A percentile compares a stretch with the other conserved stretches of the same genome.
Evolutionary conservation across 2,797 vertebrate species (phyloP).

Genomic region (Ceryle rudis): DNA sequence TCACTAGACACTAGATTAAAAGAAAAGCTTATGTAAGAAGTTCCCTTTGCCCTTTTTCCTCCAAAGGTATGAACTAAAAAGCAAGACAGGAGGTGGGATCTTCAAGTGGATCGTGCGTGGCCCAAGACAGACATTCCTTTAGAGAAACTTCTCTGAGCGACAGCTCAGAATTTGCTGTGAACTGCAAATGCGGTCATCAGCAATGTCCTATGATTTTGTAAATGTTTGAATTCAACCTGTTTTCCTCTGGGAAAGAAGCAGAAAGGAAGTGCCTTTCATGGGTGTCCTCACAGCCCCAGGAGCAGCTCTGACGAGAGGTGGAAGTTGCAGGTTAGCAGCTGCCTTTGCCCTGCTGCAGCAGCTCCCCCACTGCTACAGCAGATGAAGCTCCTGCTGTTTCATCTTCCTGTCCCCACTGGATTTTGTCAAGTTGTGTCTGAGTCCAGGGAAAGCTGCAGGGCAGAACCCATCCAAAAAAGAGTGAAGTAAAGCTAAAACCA

Average conservation of each 20-base stretch:
- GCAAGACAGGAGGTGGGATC: background rate
- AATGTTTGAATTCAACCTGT: background rate
- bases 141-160: background rate
- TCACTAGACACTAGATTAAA: background rate
- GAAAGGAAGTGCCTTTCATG: background rate
- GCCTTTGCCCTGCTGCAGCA: background rate
- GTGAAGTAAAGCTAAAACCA: background rate
- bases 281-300: background rate
- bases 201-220: background rate
- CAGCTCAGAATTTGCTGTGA: background rate
- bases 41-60: background rate
- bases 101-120: accelerated
- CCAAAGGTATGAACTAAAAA: background rate
- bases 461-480: background rate
- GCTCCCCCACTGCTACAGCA: accelerated
- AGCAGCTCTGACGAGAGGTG: background rate
- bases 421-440: background rate
- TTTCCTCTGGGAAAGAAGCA: background rate
- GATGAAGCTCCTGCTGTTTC: background rate
- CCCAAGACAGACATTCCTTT: background rate
- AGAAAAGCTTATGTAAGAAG: background rate
- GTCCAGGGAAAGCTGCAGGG: background rate
- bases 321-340: background rate
- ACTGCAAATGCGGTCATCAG: background rate
- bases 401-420: background rate